Evolutionary conservation across 1,140 invertebrate genomes (phyloP), one percentile per base, ranked within the genome.

Genomic region (Lasioglossum albipes): DNA sequence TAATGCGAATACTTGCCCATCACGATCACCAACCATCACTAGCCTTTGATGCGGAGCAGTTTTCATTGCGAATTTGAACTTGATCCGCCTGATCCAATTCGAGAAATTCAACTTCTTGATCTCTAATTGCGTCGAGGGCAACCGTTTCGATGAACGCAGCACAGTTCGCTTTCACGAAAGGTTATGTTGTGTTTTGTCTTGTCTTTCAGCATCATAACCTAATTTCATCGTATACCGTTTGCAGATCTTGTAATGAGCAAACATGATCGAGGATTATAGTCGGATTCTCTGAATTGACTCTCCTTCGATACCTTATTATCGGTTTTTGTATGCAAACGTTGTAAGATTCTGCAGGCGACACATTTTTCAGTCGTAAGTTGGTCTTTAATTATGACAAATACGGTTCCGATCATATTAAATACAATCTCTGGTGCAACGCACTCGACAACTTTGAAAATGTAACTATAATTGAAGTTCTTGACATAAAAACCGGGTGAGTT

Each of bases 1-100:
- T 20, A 36, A 66, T 7, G 36, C 64, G 82, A 76, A 78, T 73
- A 83, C 75, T 90, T 88, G 91, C 92, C 91, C 88, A 75, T 93
- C 92, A 7, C 92, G 90, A 86, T 93, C 92, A 13, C 92, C 92
- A 79, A 88, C 91, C 91, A 93, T 93, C 1, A 93, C 92, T 74
- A 93, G 85, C 72, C 91, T 92, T 83, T 93, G 92, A 88, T 93
- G 91, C 22, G 91, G 87, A 36, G 91, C 89, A 67, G 84, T 86
- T 71, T 86, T 87, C 85, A 87, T 87, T 65, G 77, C 66, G 75
- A 75, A 75, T 59, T 65, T 52, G 62, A 57, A 66, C 49, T 68
- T 31, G 31, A 22, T 31, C 12, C 27, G 27, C n/a, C 52, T 61
- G 18, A 20, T 2, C 52, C 31, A 62, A 10, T 62, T 13, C 27